A percentile compares a stretch with the other conserved stretches of the same genome.
Conservation (phyloP, 2,113 vertebrate species). For the Syrmaticus mikado region DNA sequence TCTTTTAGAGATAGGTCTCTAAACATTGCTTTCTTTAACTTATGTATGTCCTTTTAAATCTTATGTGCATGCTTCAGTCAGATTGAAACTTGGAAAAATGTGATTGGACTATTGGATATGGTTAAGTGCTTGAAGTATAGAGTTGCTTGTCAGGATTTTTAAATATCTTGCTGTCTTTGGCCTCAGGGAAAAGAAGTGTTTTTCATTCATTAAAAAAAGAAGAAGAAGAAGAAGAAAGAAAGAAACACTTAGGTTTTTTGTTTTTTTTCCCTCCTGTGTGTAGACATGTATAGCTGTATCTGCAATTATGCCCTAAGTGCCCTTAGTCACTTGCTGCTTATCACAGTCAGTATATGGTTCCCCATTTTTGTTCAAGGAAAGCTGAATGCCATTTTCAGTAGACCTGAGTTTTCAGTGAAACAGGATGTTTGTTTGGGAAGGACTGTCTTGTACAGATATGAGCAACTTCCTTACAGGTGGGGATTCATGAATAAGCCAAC, state of each 20-base stretch:
- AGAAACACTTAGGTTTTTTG: not conserved
- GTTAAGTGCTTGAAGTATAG: not conserved
- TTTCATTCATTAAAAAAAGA: not conserved
- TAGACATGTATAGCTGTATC: not conserved
- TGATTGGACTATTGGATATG: not conserved
- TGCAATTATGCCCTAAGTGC: not conserved
- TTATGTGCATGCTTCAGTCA: not conserved
- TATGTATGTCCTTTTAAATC: not conserved
- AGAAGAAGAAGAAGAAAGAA: not conserved
- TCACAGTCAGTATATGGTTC: not conserved
- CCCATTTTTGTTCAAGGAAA: not conserved
- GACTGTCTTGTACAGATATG: not conserved
- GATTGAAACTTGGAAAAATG: not conserved
- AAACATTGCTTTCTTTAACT: not conserved
- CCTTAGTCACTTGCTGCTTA: not conserved
- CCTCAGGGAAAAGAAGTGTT: not conserved
- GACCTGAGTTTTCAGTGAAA: not conserved
- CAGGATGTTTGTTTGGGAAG: not conserved
- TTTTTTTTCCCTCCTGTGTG: accelerated
- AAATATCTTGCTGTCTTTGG: not conserved
- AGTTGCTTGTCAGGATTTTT: not conserved
- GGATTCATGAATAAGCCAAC: not conserved
- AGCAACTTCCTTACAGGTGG: not conserved
- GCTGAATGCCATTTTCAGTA: not conserved
- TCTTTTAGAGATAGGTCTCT: not conserved